Conservation (phyloP, 2,797 vertebrate genomes). For the Danio tinwini region DNA sequence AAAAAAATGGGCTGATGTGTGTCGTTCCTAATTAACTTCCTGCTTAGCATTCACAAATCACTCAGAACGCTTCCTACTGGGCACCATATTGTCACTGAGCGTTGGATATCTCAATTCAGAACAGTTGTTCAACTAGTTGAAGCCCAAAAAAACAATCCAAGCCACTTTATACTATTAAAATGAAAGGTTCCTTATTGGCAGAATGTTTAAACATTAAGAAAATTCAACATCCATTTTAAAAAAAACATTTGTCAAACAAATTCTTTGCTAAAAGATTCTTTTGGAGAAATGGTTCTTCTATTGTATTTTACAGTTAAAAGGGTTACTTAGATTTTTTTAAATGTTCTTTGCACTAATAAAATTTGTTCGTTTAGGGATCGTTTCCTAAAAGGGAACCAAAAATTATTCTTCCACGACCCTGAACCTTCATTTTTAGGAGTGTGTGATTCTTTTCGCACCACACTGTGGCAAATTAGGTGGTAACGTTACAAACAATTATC, state of each 20-base stretch:
- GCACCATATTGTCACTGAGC: conserved; percentile 90
- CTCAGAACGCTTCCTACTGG: conserved; percentile 94
- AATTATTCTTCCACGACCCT: conserved; percentile 8
- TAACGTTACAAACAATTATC: conserved; percentile 84
- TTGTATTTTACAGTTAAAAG: too few species aligned
- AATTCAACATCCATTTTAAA: too few species aligned
- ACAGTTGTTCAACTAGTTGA: conserved; percentile 12
- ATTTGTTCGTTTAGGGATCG: conserved; percentile 8
- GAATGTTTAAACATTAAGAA: too few species aligned
- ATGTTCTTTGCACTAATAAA: too few species aligned
- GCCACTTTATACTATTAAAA: conserved; percentile 46
- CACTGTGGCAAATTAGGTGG: conserved; percentile 8
- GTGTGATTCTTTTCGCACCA: conserved; percentile 50
- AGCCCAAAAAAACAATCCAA: conserved; percentile 62
- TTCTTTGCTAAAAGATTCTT: too few species aligned
- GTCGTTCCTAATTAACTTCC: conserved; percentile 68
- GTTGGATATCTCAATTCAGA: conserved; percentile 66
- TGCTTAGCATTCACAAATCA: conserved; percentile 54
- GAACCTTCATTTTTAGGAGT: background rate
- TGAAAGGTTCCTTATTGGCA: too few species aligned
- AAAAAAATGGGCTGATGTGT: conserved; percentile 65
- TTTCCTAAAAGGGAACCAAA: too few species aligned
- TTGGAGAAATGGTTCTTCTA: too few species aligned
- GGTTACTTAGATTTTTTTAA: too few species aligned
- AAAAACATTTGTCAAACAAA: too few species aligned